Percentiles rank a stretch among this genome's conserved stretches.
Conservation (phyloP, 2,888 invertebrate genomes). For the Tiphia femorata region DNA sequence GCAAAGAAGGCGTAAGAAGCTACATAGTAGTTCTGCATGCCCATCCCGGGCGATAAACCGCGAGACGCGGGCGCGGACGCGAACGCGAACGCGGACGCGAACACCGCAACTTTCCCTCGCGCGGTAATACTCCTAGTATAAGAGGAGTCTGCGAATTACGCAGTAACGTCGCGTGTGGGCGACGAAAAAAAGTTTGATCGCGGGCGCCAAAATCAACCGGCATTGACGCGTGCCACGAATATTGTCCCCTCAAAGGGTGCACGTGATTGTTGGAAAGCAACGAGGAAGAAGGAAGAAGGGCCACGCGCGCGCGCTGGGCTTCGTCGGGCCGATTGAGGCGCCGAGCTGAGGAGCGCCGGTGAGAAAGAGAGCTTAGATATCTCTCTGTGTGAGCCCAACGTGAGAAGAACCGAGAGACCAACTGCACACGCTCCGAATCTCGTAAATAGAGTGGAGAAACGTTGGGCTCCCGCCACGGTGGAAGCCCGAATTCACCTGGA, state of each 20-base stretch:
- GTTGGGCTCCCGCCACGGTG: no score
- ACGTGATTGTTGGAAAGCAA: neutral
- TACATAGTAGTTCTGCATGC: no score
- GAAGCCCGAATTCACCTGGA: no score
- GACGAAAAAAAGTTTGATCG: slow-evolving; percentile 15
- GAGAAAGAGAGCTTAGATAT: neutral
- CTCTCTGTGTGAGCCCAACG: no score
- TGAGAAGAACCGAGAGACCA: no score
- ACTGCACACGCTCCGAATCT: no score
- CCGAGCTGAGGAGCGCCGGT: neutral
- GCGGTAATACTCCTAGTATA: neutral
- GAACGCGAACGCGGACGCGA: neutral
- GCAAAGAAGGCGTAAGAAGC: no score
- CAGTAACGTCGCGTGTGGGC: slow-evolving; percentile 40
- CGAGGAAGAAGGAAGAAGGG: neutral
- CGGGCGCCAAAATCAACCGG: slow-evolving; percentile 29
- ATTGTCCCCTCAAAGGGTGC: neutral
- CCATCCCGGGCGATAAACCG: neutral
- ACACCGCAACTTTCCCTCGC: neutral
- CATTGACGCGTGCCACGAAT: slow-evolving; percentile 2
- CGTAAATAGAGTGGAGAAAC: no score
- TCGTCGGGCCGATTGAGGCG: no score
- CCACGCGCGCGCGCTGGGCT: neutral
- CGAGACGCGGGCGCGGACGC: no score
- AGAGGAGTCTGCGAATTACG: slow-evolving; percentile 30